A percentile compares a stretch with the other conserved stretches of the same genome.
Conservation (phyloP, 2,797 vertebrate species). For the Schizopygopsis malacanthus region DNA sequence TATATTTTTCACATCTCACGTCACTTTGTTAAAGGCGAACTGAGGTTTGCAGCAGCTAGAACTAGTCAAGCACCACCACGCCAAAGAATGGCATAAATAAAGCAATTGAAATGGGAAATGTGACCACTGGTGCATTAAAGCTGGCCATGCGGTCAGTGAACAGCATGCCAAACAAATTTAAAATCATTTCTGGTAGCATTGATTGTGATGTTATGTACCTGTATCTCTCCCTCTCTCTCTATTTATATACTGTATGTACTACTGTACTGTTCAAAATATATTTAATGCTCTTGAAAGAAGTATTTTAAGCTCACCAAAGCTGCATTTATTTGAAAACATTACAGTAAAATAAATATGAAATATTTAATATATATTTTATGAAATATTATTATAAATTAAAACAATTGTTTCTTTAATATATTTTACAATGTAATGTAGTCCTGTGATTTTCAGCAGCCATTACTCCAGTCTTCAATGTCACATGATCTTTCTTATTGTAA, state of each 20-base stretch:
- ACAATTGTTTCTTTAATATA: no score
- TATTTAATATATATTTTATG: no score
- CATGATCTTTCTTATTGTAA: no score
- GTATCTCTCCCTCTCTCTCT: neutral
- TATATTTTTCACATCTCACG: neutral
- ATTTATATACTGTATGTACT: neutral
- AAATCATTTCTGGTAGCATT: slow-evolving; percentile 2
- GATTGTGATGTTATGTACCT: slow-evolving; percentile 20
- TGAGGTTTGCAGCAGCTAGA: slow-evolving; percentile 59
- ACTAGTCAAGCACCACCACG: slow-evolving; percentile 66
- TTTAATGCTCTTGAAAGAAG: neutral
- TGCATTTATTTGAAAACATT: neutral
- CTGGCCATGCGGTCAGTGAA: slow-evolving; percentile 60
- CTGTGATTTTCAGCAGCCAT: no score
- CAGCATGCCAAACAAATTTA: slow-evolving; percentile 63
- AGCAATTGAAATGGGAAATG: slow-evolving; percentile 68
- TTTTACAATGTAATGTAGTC: no score
- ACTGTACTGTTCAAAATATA: neutral
- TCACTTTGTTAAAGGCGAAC: slow-evolving; percentile 64
- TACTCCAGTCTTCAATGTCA: no score
- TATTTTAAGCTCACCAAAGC: neutral
- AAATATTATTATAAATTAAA: no score
- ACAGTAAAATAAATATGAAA: neutral
- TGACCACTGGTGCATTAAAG: slow-evolving; percentile 57
- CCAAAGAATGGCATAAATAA: slow-evolving; percentile 64